Percentiles rank a stretch among this genome's conserved stretches.
phyloP scores from a whole-genome alignment of 2,113 vertebrate genomes.

The Pantherophis guttatus region DNA sequence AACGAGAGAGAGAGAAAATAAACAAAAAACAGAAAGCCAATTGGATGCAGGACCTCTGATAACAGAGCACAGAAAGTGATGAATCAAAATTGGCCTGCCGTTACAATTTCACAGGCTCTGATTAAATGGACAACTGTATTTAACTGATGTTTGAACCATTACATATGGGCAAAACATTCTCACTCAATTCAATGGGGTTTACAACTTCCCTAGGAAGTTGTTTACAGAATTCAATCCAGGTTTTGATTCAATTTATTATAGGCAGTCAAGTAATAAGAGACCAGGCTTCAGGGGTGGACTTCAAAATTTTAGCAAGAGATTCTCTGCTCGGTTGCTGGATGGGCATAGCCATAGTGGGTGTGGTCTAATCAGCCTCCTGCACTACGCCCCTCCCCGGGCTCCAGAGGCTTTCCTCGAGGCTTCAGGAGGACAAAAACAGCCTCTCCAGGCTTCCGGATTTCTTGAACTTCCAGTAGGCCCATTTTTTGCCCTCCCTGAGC shows the following conservation, averaged over 20 bases:
- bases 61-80: not conserved
- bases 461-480: no score
- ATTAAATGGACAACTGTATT: not conserved
- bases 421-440: no score
- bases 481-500: no score
- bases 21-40: not conserved
- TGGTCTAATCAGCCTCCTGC: no score
- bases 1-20: not conserved
- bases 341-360: no score
- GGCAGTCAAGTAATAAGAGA: not conserved
- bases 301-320: no score
- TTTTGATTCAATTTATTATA: not conserved
- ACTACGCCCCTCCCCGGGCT: no score
- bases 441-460: no score
- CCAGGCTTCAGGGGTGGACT: no score
- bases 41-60: not conserved
- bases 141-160: not conserved
- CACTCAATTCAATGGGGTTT: not conserved
- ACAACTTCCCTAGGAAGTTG: not conserved
- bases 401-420: no score
- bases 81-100: not conserved
- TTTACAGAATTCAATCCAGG: not conserved
- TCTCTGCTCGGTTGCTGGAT: no score
- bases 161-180: not conserved
- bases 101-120: not conserved